Evolutionary conservation across 2,113 vertebrate genomes (phyloP).

Genomic region (Megaleporinus macrocephalus): DNA sequence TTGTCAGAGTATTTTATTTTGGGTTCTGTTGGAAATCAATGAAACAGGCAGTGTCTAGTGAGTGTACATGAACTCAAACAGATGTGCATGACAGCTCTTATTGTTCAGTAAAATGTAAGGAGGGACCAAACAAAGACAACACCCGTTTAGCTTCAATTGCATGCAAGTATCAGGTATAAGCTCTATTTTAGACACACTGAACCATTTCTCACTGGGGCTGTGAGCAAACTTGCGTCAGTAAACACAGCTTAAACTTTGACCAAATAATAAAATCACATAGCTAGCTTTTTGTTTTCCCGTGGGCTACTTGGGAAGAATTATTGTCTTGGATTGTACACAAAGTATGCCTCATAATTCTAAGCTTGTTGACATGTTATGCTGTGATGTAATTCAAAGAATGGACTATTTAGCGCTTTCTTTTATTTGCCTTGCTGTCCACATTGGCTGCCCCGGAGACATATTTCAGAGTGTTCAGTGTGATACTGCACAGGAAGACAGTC

Average conservation of each 20-base stretch:
- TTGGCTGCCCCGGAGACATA: background rate
- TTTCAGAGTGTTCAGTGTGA: slow-evolving; percentile 4
- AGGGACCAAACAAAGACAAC: background rate
- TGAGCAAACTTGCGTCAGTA: background rate
- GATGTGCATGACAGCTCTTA: background rate
- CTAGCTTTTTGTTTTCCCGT: background rate
- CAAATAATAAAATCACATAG: background rate
- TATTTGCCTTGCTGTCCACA: background rate
- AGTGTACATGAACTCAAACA: background rate
- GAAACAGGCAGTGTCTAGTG: background rate
- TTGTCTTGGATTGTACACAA: background rate
- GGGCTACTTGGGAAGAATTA: background rate
- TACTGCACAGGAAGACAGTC: background rate
- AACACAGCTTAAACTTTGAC: slow-evolving; percentile 2
- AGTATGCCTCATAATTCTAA: background rate
- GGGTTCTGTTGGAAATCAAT: background rate
- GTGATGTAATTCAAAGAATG: background rate
- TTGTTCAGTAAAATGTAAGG: background rate
- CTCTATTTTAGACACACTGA: background rate
- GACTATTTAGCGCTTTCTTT: background rate
- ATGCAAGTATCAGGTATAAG: background rate
- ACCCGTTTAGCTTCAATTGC: background rate
- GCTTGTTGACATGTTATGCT: background rate
- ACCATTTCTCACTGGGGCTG: background rate
- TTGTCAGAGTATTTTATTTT: background rate